Percentiles rank a stretch among this genome's conserved stretches.
Evolutionary conservation across 1,140 invertebrate species (phyloP).

Genomic region (Trichomalopsis sarcophagae): DNA sequence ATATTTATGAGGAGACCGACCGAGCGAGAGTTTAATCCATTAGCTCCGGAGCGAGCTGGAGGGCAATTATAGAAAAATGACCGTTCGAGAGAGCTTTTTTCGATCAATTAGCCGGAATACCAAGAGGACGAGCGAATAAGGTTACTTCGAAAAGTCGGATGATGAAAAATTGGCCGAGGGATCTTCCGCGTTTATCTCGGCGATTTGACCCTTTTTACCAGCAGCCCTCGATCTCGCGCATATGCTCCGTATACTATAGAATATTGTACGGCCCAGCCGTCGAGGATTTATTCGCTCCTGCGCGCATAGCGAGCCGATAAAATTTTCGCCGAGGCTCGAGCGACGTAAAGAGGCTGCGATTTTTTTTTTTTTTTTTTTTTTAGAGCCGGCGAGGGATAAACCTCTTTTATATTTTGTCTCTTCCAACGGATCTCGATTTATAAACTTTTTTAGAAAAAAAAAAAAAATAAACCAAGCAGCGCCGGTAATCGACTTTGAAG

Average conservation of each 20-base stretch:
- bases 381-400: too few species aligned
- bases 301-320: too few species aligned
- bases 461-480: too few species aligned
- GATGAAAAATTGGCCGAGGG: constrained; percentile 20
- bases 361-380: too few species aligned
- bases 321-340: too few species aligned
- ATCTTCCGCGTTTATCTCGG: constrained; percentile 29
- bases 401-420: not conserved
- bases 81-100: too few species aligned
- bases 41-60: not conserved
- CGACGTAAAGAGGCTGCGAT: too few species aligned
- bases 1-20: not conserved
- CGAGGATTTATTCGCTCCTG: not conserved
- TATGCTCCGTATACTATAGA: not conserved
- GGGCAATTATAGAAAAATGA: too few species aligned
- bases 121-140: too few species aligned
- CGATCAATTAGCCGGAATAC: too few species aligned
- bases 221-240: not conserved
- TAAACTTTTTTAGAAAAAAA: not conserved
- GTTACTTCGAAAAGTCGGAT: too few species aligned
- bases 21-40: not conserved
- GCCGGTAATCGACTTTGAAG: not conserved
- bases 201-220: not conserved
- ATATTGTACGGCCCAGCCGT: not conserved
- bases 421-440: not conserved